Conservation (phyloP, 2,888 invertebrate genomes). For the Dascillus cervinus region DNA sequence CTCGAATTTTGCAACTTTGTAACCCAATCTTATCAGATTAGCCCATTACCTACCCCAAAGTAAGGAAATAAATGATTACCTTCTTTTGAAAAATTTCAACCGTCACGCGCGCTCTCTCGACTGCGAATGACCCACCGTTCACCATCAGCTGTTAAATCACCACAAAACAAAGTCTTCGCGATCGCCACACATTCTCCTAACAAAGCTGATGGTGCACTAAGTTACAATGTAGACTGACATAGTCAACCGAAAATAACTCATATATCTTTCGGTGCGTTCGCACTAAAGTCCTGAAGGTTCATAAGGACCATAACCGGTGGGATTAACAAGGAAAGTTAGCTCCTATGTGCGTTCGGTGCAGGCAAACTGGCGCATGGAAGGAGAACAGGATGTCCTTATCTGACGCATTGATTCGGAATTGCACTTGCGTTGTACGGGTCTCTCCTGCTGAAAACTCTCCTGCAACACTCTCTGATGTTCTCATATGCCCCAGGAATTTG, state of each 20-base stretch:
- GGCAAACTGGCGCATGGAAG: too few species aligned
- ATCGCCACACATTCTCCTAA: slow-evolving; percentile 5
- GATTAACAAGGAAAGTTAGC: not conserved
- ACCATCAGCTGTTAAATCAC: slow-evolving; percentile 9
- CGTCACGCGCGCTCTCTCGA: too few species aligned
- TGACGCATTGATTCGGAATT: too few species aligned
- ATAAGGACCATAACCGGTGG: slow-evolving; percentile 1
- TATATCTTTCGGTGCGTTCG: slow-evolving; percentile 8
- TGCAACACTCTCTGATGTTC: slow-evolving; percentile 1
- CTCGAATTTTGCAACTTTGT: too few species aligned
- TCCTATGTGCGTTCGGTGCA: slow-evolving; percentile 6
- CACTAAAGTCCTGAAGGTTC: slow-evolving; percentile 7
- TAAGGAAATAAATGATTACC: too few species aligned
- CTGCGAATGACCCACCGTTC: too few species aligned
- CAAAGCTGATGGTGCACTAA: slow-evolving; percentile 3
- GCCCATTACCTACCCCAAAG: too few species aligned
- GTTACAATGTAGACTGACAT: slow-evolving; percentile 6
- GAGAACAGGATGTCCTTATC: too few species aligned
- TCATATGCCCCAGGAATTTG: slow-evolving; percentile 1
- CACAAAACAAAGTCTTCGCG: slow-evolving; percentile 8
- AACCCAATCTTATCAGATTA: too few species aligned
- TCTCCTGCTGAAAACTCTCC: slow-evolving; percentile 4
- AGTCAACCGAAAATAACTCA: slow-evolving; percentile 9
- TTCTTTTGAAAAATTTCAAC: too few species aligned
- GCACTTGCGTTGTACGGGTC: too few species aligned